Percentiles rank a stretch among this genome's conserved stretches.
These are phyloP conservation scores for Ormyrus rosae DNA, from an alignment of 2,888 invertebrate genomes.

Conservation along the genomic window DNA sequence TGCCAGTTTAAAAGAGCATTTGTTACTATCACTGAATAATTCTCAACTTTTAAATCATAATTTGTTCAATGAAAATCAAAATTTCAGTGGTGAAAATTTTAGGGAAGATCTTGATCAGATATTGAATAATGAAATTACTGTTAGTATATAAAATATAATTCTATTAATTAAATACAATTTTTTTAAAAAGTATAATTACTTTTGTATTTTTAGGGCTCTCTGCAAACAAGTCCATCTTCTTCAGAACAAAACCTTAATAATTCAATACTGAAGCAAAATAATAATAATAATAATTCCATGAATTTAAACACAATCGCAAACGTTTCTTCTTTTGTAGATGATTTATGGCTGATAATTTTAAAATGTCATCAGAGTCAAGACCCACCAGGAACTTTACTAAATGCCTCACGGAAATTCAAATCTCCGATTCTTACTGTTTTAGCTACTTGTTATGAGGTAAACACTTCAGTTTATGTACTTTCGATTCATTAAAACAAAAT, in stretches of 20 bases:
- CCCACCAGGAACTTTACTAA: conserved; percentile 81
- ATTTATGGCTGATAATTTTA: conserved; percentile 81
- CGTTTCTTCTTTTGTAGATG: conserved; percentile 59
- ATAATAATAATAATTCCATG: not conserved
- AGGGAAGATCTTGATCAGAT: conserved; percentile 19
- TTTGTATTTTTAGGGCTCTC: conserved; percentile 24
- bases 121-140: conserved; percentile 15
- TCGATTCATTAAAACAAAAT: not conserved
- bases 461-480: conserved; percentile 5
- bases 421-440: conserved; percentile 82
- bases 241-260: not conserved
- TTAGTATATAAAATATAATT: conserved; percentile 25
- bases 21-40: conserved; percentile 71
- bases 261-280: not conserved
- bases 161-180: not conserved
- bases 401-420: conserved; percentile 78
- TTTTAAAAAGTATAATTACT: not conserved
- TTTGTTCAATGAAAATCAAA: conserved; percentile 53
- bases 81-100: conserved; percentile 60
- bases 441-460: conserved; percentile 84
- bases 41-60: conserved; percentile 55
- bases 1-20: conserved; percentile 79
- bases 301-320: conserved; percentile 14
- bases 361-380: conserved; percentile 84
- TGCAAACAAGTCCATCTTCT: conserved; percentile 24